A percentile compares a stretch with the other conserved stretches of the same genome.
Conservation (phyloP, 2,888 invertebrate genomes). For the Frankliniella intonsa region DNA sequence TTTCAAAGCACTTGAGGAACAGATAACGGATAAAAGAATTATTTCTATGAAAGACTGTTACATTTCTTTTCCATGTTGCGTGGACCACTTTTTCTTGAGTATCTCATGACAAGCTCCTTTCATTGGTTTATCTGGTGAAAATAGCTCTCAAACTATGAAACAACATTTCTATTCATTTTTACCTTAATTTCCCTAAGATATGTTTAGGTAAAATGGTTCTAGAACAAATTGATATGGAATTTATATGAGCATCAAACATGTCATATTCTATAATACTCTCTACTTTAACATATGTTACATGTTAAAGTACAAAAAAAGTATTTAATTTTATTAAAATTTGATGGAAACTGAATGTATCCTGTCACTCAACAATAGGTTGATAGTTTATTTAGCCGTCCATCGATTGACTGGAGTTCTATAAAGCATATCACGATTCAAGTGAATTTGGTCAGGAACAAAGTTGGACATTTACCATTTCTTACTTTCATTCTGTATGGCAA, state of each 20-base stretch:
- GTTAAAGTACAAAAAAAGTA: background rate
- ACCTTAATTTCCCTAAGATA: too few relatives aligned
- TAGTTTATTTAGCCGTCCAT: background rate
- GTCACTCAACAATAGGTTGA: background rate
- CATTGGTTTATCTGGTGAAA: background rate
- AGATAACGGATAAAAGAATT: background rate
- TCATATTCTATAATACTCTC: background rate
- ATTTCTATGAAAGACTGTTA: background rate
- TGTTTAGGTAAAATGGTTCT: too few relatives aligned
- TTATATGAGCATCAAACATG: too few relatives aligned
- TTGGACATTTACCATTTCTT: too few relatives aligned
- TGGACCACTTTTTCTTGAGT: slow-evolving; percentile 3
- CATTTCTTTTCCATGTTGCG: background rate
- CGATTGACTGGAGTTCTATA: background rate
- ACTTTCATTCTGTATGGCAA: too few relatives aligned
- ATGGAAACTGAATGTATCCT: background rate
- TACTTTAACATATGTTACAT: background rate
- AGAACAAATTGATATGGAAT: too few relatives aligned
- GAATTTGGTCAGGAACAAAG: background rate
- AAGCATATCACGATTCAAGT: background rate
- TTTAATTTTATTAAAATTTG: background rate
- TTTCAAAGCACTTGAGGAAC: background rate
- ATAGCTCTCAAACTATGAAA: background rate
- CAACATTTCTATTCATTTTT: background rate
- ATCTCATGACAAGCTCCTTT: slow-evolving; percentile 20